A percentile compares a stretch with the other conserved stretches of the same genome.
Evolutionary conservation across 2,888 invertebrate genomes (phyloP).

Genomic region (Phengaris arion): DNA sequence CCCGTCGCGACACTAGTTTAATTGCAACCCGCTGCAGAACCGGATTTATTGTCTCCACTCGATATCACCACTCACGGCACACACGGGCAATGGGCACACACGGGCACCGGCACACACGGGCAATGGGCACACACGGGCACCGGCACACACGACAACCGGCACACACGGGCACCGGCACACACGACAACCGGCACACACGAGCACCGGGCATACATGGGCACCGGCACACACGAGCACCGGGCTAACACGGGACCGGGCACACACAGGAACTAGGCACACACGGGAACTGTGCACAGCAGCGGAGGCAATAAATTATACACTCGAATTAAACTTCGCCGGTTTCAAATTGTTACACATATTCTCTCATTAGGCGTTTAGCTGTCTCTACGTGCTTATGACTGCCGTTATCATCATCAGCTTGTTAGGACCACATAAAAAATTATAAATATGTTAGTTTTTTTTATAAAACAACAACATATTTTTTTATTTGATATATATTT

Average conservation of each 20-base stretch:
- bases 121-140: neutral
- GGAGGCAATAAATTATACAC: neutral
- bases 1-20: constrained; percentile 76
- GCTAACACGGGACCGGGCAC: constrained; percentile 18
- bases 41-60: constrained; percentile 76
- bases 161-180: constrained; percentile 23
- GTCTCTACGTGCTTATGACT: no score
- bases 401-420: neutral
- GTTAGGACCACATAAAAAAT: neutral
- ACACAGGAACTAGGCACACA: constrained; percentile 14
- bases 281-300: constrained; percentile 20
- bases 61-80: constrained; percentile 58
- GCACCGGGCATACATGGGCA: neutral
- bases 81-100: constrained; percentile 21
- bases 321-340: constrained; percentile 17
- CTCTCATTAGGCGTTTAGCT: neutral
- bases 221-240: constrained; percentile 27
- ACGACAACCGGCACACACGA: neutral
- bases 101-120: neutral
- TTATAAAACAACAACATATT: no score
- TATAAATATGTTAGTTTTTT: no score
- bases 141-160: neutral
- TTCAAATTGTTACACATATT: constrained; percentile 4
- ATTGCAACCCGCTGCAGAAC: constrained; percentile 74
- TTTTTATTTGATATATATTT: no score